phyloP scores from a whole-genome alignment of 2,888 invertebrate species.

The Clepsis dumicolana region DNA sequence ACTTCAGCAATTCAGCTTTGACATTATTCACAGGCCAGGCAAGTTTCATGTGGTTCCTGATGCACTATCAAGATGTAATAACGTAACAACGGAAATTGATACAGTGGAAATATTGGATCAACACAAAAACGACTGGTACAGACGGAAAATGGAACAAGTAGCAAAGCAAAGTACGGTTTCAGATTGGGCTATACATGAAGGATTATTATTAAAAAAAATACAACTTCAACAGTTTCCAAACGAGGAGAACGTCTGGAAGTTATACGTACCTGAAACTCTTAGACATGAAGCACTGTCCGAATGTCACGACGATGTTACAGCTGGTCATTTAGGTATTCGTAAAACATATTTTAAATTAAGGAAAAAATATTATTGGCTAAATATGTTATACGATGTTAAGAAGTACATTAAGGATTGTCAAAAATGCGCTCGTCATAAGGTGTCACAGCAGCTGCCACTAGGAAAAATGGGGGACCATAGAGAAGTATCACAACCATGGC shows the following conservation, averaged over 20 bases:
- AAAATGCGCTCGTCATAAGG: slow-evolving; percentile 1
- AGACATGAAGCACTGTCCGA: background rate
- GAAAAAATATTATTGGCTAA: too few relatives aligned
- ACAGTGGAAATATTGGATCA: background rate
- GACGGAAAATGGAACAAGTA: background rate
- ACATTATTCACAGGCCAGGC: slow-evolving; percentile 44
- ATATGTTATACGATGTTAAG: slow-evolving; percentile 13
- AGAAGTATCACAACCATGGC: slow-evolving; percentile 3
- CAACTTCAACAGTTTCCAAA: background rate
- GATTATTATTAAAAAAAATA: background rate
- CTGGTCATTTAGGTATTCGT: too few relatives aligned
- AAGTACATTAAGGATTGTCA: background rate
- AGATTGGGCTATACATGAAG: background rate
- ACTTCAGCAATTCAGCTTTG: slow-evolving; percentile 45
- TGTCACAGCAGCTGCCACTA: background rate
- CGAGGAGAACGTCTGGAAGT: background rate
- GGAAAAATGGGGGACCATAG: slow-evolving; percentile 3
- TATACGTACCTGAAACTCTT: background rate
- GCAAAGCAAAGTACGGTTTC: background rate
- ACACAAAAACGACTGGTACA: slow-evolving; percentile 33
- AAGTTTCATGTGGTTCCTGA: slow-evolving; percentile 2
- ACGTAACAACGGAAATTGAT: background rate
- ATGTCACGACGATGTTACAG: too few relatives aligned
- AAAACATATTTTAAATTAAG: too few relatives aligned
- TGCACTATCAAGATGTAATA: background rate